These are phyloP conservation scores for Melinaea menophilus DNA, from an alignment of 2,888 invertebrate genomes.

Conservation along the genomic window DNA sequence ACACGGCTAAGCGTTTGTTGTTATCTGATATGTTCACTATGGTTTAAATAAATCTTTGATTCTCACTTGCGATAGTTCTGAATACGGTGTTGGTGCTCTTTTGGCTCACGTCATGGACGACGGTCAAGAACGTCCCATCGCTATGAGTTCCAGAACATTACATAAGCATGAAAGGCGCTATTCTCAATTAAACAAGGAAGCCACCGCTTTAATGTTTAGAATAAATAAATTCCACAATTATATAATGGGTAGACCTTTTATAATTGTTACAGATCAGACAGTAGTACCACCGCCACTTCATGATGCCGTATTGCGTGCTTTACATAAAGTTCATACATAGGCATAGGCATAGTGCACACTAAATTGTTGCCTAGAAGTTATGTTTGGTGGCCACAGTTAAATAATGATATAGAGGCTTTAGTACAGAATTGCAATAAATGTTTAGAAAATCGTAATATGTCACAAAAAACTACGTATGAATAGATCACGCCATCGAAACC, in stretches of 20 bases:
- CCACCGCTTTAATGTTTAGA: too few relatives aligned
- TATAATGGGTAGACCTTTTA: too few relatives aligned
- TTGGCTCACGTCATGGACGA: too few relatives aligned
- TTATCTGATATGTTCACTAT: too few relatives aligned
- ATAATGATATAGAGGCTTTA: slow-evolving; percentile 21
- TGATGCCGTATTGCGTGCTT: slow-evolving; percentile 12
- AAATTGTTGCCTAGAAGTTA: slow-evolving; percentile 4
- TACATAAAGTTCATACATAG: slow-evolving; percentile 31
- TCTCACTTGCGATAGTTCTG: slow-evolving; percentile 32
- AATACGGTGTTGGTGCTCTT: too few relatives aligned
- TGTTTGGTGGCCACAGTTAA: slow-evolving; percentile 32
- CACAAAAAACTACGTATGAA: slow-evolving; percentile 8
- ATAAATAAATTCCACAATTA: too few relatives aligned
- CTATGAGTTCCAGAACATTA: too few relatives aligned
- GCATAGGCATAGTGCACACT: slow-evolving; percentile 25
- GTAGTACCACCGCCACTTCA: slow-evolving; percentile 14
- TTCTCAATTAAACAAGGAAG: too few relatives aligned
- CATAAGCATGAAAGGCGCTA: too few relatives aligned
- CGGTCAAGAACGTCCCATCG: slow-evolving; percentile 26
- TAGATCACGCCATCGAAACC: too few relatives aligned
- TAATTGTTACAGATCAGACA: slow-evolving; percentile 3
- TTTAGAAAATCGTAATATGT: slow-evolving; percentile 22
- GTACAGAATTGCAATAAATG: slow-evolving; percentile 7
- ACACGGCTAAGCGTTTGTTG: too few relatives aligned
- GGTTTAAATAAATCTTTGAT: slow-evolving; percentile 24